A percentile compares a stretch with the other conserved stretches of the same genome.
Evolutionary conservation across 1,140 invertebrate species (phyloP).

Genomic region (Megalonaias nervosa): DNA sequence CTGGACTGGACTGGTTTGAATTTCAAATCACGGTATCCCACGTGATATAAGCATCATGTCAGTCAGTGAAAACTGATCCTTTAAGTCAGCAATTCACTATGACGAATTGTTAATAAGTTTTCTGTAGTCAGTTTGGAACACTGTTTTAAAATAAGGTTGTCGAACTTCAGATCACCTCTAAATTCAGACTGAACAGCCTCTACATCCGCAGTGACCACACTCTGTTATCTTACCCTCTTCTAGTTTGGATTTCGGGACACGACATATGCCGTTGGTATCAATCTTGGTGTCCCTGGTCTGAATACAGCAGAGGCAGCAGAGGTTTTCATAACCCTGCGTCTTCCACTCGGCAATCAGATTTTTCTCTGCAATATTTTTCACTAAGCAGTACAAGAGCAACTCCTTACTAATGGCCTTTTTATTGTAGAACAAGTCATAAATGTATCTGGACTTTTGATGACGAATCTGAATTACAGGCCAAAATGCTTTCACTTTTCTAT

Average conservation of each 20-base stretch:
- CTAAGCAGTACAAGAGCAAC: slow-evolving; percentile 96
- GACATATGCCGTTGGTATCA: slow-evolving; percentile 98
- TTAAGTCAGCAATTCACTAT: no score
- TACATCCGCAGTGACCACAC: slow-evolving; percentile 96
- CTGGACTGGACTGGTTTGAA: no score
- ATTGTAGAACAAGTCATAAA: slow-evolving; percentile 97
- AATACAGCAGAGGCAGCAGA: slow-evolving; percentile 98
- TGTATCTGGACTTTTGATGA: slow-evolving; percentile 97
- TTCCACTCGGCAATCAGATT: slow-evolving; percentile 99
- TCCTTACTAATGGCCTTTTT: slow-evolving; percentile 97
- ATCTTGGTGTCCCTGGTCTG: slow-evolving; percentile 99
- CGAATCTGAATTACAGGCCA: slow-evolving; percentile 99
- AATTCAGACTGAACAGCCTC: slow-evolving; percentile 88
- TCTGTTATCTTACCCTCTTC: slow-evolving; percentile 98
- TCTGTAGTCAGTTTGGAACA: no score
- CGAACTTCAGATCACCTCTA: no score
- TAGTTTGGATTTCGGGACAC: slow-evolving; percentile 97
- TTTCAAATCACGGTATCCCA: no score
- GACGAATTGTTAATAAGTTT: no score
- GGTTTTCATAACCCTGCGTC: slow-evolving; percentile 99
- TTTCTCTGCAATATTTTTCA: slow-evolving; percentile 96
- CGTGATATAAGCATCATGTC: no score
- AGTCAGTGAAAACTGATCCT: no score
- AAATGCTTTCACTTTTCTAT: slow-evolving; percentile 96
- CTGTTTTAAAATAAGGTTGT: no score